Evolutionary conservation across 2,113 vertebrate species (phyloP), one percentile per base, ranked within the genome.

Genomic region (Microcebus tavaratra): DNA sequence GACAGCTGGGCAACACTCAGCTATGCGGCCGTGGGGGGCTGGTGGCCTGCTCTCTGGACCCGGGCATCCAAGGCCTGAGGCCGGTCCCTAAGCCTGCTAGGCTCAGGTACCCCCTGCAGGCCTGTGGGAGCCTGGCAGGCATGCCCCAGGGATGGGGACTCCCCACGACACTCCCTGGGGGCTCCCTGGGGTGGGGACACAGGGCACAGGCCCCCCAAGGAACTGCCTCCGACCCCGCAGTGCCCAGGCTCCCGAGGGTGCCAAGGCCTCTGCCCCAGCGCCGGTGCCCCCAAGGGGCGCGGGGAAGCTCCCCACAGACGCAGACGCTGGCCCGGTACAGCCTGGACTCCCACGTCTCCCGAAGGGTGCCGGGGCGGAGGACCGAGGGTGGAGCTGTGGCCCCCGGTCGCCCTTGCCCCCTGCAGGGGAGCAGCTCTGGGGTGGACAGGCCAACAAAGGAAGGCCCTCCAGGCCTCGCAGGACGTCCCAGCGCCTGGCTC

Each of bases 71-170:
- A 14, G 3, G 48, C n/a, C 9, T 5, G 2, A 3, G 12, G 83
- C 18, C 34, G 27, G 34, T 25, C 9, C 34, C 27, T 27, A 70
- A 11, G 1, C 12, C 39, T 23, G 10, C 13, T n/a, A 75, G 13
- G 21, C 61, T 5, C 10, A 0, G 13, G 75, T 29, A 13, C 57
- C 12, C 11, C 9, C 27, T 1, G 2, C 17, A 87, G 70, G 50
- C 55, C 61, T 27, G 31, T 10, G 53, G 42, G 59, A 76, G 42
- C 5, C 21, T 10, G 23, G 6, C 27, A 55, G 3, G 31, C 31
- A 12, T 0, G 23, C 27, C 27, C 53, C 36, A 12, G 7, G 8
- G 27, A 8, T 18, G 0, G 2, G 53, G 23, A 9, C 63, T 14
- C 17, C 68, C 53, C 10, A 29, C 42, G 6, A 29, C 68, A 15